Evolutionary conservation across 92 coral and sea anemone genomes (phyloP).

Genomic region (Ricordea florida): DNA sequence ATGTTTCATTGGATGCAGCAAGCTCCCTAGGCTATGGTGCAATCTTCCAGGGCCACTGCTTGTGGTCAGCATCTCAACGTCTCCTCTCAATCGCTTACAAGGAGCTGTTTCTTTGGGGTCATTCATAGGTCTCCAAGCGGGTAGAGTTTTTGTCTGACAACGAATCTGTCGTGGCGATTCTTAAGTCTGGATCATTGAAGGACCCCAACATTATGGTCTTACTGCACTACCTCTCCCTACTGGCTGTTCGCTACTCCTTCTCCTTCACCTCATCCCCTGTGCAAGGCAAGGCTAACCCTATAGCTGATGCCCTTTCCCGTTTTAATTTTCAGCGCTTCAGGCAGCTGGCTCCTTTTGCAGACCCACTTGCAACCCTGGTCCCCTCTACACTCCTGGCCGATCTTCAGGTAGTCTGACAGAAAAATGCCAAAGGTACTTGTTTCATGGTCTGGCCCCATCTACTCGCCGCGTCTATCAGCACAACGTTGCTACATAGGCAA

Average conservation of each 20-base stretch:
- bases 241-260: conserved; percentile 4
- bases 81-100: no score
- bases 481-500: no score
- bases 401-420: no score
- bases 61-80: not conserved
- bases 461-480: no score
- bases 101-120: conserved; percentile 31
- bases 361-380: no score
- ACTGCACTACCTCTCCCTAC: not conserved
- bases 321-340: no score
- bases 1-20: no score
- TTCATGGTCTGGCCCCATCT: no score
- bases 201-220: conserved; percentile 9
- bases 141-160: conserved; percentile 15
- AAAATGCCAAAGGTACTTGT: no score
- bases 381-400: no score
- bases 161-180: conserved; percentile 21
- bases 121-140: not conserved
- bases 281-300: not conserved
- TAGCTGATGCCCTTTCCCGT: conserved; percentile 13
- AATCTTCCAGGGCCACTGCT: conserved; percentile 1
- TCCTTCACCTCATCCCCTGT: not conserved
- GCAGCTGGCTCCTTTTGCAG: no score
- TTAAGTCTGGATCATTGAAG: not conserved
- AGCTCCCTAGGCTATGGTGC: conserved; percentile 28